These are phyloP conservation scores for Microplitis manilae DNA, from an alignment of 2,888 invertebrate species.

Conservation along the genomic window DNA sequence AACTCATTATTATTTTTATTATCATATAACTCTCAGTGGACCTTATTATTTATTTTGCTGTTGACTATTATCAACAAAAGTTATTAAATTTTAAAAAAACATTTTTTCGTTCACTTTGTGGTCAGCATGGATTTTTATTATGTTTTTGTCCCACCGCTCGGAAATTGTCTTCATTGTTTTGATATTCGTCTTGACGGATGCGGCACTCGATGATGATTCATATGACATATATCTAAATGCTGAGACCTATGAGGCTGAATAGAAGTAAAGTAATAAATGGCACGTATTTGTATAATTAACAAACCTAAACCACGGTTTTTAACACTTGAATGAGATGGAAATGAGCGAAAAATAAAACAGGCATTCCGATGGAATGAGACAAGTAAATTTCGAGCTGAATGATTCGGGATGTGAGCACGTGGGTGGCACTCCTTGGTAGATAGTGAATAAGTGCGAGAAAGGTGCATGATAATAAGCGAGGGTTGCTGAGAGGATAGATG, in stretches of 20 bases:
- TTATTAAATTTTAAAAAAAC: neutral
- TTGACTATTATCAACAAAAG: neutral
- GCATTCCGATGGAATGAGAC: conserved; percentile 22
- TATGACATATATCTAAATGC: neutral
- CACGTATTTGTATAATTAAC: conserved; percentile 23
- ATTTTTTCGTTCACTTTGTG: neutral
- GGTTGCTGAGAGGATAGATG: conserved; percentile 13
- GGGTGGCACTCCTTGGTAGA: conserved; percentile 21
- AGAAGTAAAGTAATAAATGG: neutral
- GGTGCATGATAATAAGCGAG: conserved; percentile 4
- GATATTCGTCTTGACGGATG: conserved; percentile 11
- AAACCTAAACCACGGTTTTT: conserved; percentile 4
- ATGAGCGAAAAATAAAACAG: neutral
- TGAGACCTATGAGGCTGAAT: neutral
- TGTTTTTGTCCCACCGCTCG: conserved; percentile 17
- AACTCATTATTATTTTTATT: conserved; percentile 26
- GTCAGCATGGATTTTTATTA: neutral
- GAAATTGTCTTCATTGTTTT: conserved; percentile 33
- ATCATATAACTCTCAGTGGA: neutral
- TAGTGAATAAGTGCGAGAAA: neutral
- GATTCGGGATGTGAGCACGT: conserved; percentile 26
- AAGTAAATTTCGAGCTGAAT: neutral
- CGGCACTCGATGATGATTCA: no score
- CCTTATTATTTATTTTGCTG: conserved; percentile 14
- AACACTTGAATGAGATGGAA: conserved; percentile 8